Evolutionary conservation across 2,797 vertebrate species (phyloP), one percentile per base, ranked within the genome.

Genomic region (Notolepis coatsorum): DNA sequence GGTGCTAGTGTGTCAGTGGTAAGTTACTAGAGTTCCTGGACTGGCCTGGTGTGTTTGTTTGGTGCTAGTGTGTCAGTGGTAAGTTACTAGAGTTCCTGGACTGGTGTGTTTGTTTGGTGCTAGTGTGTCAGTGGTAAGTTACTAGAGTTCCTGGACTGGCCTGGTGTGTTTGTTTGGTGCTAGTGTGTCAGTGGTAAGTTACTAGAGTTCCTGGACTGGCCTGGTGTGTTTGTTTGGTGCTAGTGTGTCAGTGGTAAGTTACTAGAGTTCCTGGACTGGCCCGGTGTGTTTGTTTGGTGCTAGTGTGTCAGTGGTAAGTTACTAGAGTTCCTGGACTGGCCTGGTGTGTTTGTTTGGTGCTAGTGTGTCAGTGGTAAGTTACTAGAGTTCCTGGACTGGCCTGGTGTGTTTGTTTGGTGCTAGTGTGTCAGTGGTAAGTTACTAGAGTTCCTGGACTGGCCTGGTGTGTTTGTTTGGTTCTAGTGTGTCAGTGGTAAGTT

Each of bases 11-110:
- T 54, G 42, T 80, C 24, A 25, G n/a, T 33, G 24, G n/a, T n/a
- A n/a, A n/a, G 7, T 55, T 72, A 72, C 69, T 52, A 35, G 63
- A 64, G 66, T n/a, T n/a, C n/a, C n/a, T n/a, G n/a, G n/a, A n/a
- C 73, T 59, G 53, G 51, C 42, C 8, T 20, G 10, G 17, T 55
- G n/a, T n/a, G n/a, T 77, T 41, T 65, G 48, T 45, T 73, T 23
- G 18, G 71, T 68, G 76, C 51, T 66, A 56, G 38, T 71, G 46
- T 54, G 42, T 80, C 24, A 25, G n/a, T 33, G 24, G n/a, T n/a
- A n/a, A n/a, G 7, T 55, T 72, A 72, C 69, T 52, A 35, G 63
- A 64, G 66, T n/a, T n/a, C n/a, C 73, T 59, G 53, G 51, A 43
- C 8, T 20, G 10, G 17, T 55, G n/a, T n/a, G n/a, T 77, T 41